Conservation (phyloP, 2,797 vertebrate species). For the Myiothlypis coronata region DNA sequence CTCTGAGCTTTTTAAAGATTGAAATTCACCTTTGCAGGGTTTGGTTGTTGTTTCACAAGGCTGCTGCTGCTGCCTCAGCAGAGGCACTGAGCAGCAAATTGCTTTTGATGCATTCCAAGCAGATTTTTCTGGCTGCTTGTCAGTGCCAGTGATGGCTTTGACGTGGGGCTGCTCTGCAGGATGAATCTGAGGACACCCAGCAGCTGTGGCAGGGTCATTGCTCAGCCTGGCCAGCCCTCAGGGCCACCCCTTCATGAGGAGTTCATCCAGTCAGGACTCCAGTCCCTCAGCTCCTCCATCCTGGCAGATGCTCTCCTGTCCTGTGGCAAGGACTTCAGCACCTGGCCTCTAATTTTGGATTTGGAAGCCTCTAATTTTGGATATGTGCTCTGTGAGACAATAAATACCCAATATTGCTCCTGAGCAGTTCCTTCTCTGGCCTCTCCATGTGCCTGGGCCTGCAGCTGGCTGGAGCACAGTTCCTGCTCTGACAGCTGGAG, state of each 20-base stretch:
- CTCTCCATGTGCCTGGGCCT: background rate
- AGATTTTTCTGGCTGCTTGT: constrained; percentile 37
- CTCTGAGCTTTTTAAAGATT: background rate
- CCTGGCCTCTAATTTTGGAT: background rate
- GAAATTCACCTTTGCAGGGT: background rate
- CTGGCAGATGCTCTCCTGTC: background rate
- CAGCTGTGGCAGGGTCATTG: constrained; percentile 38
- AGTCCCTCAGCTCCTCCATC: background rate
- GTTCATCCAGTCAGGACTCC: background rate
- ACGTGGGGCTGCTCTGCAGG: background rate
- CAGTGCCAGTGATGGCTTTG: constrained; percentile 52
- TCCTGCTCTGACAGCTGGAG: background rate
- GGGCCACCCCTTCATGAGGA: background rate
- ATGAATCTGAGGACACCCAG: constrained; percentile 1
- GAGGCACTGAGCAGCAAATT: constrained; percentile 48
- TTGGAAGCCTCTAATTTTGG: background rate
- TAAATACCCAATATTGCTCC: background rate
- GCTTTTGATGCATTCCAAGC: constrained; percentile 42
- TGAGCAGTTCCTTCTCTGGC: background rate
- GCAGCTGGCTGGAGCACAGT: background rate
- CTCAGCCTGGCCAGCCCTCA: background rate
- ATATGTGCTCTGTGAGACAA: background rate
- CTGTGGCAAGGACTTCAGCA: background rate
- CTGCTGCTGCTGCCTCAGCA: constrained; percentile 11
- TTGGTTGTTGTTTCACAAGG: background rate